Percentiles rank a stretch among this genome's conserved stretches.
phyloP scores from a whole-genome alignment of 2,797 vertebrate genomes.

The Arremon aurantiirostris region DNA sequence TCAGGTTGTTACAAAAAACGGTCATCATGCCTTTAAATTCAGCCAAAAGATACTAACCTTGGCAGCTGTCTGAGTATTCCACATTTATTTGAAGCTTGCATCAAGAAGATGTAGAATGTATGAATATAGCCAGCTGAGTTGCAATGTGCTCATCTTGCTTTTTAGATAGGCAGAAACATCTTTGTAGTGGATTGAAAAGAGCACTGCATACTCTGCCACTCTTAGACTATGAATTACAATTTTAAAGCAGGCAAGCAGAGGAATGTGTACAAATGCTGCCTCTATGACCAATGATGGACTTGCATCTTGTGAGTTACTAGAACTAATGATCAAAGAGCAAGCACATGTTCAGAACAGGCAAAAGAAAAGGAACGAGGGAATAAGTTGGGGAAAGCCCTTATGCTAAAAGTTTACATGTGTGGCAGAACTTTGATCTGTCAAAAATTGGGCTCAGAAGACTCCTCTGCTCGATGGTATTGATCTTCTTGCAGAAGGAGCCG shows the following conservation, averaged over 20 bases:
- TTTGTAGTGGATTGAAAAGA: conserved; percentile 68
- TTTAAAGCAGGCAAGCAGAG: conserved; percentile 61
- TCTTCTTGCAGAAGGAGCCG: background rate
- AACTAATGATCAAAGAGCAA: conserved; percentile 67
- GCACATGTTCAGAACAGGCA: conserved; percentile 56
- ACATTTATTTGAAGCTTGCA: conserved; percentile 30
- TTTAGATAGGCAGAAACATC: conserved; percentile 58
- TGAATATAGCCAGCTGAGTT: conserved; percentile 61
- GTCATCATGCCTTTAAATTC: conserved; percentile 41
- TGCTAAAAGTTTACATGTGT: background rate
- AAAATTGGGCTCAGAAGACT: background rate
- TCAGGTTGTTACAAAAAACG: conserved; percentile 45
- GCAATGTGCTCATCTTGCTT: conserved; percentile 50
- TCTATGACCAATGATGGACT: conserved; percentile 68
- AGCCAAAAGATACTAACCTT: conserved; percentile 38
- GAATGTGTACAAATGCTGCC: conserved; percentile 68
- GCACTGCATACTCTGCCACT: conserved; percentile 49
- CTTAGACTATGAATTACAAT: conserved; percentile 63
- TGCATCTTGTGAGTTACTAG: conserved; percentile 53
- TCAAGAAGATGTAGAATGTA: conserved; percentile 45
- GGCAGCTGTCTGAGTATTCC: conserved; percentile 50
- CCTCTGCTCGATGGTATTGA: background rate
- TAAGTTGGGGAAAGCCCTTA: background rate
- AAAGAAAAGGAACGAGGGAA: conserved; percentile 46
- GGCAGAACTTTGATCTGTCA: background rate